Base-by-base conservation (phyloP, 2,888 invertebrate genomes). In the Nomada ferruginata region DNA sequence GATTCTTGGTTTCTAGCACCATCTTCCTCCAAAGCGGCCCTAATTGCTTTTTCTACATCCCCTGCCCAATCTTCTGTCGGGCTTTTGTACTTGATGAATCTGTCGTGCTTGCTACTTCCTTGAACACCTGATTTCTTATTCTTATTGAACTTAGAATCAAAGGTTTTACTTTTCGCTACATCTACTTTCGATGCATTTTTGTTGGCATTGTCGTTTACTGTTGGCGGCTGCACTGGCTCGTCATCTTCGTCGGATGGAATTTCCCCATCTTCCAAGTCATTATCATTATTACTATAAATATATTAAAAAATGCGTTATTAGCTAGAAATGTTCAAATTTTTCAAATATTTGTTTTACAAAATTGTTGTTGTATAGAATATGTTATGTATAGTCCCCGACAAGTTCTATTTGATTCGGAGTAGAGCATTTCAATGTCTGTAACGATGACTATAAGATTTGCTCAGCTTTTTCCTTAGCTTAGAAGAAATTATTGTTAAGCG, bases 211-310 rank as follows among this genome's bases (percentile, higher is more conserved):
- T 89, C 92, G 11, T 78, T 77, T 26, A 79, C 55, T 5, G 88
- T 72, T 20, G 63, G 55, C 11, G 89, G 86, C 42, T 82, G 61
- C 23, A 89, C 75, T n/a, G 90, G 85, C 26, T 94, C 94, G 64
- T 95, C 95, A 84, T 95, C 95, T 68, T 95, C 95, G 87, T 96
- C 95, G 64, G 96, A 95, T 85, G 97, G 97, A 88, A 98, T 97
- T 94, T 98, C 98, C 65, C 98, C 98, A 92, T 98, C 98, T 94
- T 98, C 98, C 86, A 97, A 95, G 92, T 97, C 97, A 91, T 96
- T 95, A 61, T 94, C 94, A 82, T 89, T 87, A 74, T 88, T 91
- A 78, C 78, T 83, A 47, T 18, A 68, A 55, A 72, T 57, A 69
- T 63, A 73, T 75, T 59, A 77, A 76, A 64, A 64, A 71, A 75